Evolutionary conservation across 2,888 invertebrate species (phyloP), one percentile per base, ranked within the genome.

Genomic region (Eubasilissa splendida): DNA sequence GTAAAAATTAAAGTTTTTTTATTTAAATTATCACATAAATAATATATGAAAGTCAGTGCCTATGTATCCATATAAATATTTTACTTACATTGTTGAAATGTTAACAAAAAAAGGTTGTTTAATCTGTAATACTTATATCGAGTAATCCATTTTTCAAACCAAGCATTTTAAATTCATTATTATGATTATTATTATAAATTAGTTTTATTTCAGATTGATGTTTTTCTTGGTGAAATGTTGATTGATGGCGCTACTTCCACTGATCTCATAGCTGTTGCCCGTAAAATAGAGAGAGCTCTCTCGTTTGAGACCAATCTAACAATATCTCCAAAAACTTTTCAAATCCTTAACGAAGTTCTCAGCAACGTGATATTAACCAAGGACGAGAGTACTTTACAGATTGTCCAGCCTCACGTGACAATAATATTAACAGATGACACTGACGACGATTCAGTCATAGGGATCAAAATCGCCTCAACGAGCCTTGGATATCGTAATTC

Each of bases 201-300:
- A 22, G 1, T 22, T 22, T 22, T 22, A 22, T 58, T 58, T 58
- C 58, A 58, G 58, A 58, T n/a, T n/a, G n/a, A 42, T 7, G 42
- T 5, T 42, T 2, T 42, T 42, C 42, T 42, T 42, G 4, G 2
- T 2, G 56, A 52, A 3, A 63, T 84, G 8, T 50, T 70, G 14
- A 68, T 80, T 66, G 52, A 66, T 7, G 11, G 88, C 42, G 86
- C 90, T 42, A 87, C 87, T 9, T 88, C 88, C 0, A 85, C 86
- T 0, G 80, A 83, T 0, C 85, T 85, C 0, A 42, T 42, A 1
- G 87, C 85, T 0, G 81, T 85, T 0, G 84, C 88, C 0, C 85
- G 89, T 0, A 83, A 88, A 9, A 84, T 84, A 7, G 90, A 90
- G 77, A 86, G 90, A 0, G 89, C 90, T 0, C 80, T 91, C 60